These are phyloP conservation scores for Buteo buteo DNA, from an alignment of 2,113 vertebrate species.

Conservation along the genomic window DNA sequence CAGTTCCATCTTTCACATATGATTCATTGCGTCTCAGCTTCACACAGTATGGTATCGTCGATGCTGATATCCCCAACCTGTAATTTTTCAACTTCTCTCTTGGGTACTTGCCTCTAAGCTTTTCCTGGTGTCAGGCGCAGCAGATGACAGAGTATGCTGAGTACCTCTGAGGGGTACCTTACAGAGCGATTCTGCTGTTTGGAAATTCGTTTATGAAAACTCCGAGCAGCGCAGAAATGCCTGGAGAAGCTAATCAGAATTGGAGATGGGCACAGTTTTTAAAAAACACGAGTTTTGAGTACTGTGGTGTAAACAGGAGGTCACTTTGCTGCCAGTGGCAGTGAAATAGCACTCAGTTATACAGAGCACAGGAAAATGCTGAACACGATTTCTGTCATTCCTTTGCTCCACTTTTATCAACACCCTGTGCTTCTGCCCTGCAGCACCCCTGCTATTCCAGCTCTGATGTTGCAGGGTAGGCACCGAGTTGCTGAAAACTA, in stretches of 20 bases:
- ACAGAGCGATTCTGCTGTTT: background rate
- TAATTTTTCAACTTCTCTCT: background rate
- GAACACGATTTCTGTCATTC: background rate
- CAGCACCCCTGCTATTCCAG: background rate
- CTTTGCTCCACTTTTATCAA: background rate
- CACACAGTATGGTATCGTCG: background rate
- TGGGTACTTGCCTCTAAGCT: background rate
- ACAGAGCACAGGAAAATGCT: background rate
- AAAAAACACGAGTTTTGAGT: background rate
- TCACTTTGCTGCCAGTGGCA: background rate
- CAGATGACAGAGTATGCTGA: background rate
- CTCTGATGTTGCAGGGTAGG: background rate
- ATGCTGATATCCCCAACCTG: background rate
- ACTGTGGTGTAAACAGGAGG: background rate
- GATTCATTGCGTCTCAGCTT: background rate
- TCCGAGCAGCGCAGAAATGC: background rate
- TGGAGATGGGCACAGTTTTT: background rate
- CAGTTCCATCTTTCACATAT: background rate
- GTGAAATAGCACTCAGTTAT: background rate
- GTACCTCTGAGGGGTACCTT: background rate
- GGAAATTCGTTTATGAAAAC: background rate
- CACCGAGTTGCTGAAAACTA: background rate
- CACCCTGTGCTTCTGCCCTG: background rate
- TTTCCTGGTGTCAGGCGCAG: background rate
- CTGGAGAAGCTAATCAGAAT: constrained; percentile 2